Evolutionary conservation across 1,140 invertebrate genomes (phyloP).

Genomic region (Hyles vespertilio): DNA sequence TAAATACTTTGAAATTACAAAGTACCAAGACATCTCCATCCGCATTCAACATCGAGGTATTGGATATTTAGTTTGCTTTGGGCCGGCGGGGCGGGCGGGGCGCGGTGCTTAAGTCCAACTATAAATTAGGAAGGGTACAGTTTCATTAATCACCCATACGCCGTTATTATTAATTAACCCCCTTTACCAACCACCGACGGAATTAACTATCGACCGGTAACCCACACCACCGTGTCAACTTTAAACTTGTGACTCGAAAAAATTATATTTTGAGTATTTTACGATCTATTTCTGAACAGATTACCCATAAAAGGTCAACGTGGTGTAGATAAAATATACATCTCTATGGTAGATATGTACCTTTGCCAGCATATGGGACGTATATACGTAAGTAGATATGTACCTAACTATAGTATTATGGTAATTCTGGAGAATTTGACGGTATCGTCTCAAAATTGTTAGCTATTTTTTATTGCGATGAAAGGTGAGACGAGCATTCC

Average conservation of each 20-base stretch:
- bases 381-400: too few species aligned
- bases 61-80: constrained; percentile 76
- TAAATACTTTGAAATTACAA: constrained; percentile 15
- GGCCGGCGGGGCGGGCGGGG: constrained; percentile 48
- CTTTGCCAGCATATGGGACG: too few species aligned
- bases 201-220: constrained; percentile 63
- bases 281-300: too few species aligned
- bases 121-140: constrained; percentile 75
- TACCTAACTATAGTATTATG: too few species aligned
- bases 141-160: constrained; percentile 76
- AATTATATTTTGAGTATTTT: constrained; percentile 1
- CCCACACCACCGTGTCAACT: constrained; percentile 51
- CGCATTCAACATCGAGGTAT: constrained; percentile 64
- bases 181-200: constrained; percentile 44
- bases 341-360: too few species aligned
- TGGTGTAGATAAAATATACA: too few species aligned
- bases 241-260: constrained; percentile 26
- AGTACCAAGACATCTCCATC: constrained; percentile 45
- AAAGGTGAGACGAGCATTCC: too few species aligned
- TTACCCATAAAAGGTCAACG: too few species aligned
- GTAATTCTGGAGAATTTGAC: too few species aligned
- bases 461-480: too few species aligned
- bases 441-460: too few species aligned
- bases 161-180: constrained; percentile 76
- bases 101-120: constrained; percentile 72